Base-by-base conservation (phyloP, 2,113 vertebrate genomes). In the Saguinus midas region DNA sequence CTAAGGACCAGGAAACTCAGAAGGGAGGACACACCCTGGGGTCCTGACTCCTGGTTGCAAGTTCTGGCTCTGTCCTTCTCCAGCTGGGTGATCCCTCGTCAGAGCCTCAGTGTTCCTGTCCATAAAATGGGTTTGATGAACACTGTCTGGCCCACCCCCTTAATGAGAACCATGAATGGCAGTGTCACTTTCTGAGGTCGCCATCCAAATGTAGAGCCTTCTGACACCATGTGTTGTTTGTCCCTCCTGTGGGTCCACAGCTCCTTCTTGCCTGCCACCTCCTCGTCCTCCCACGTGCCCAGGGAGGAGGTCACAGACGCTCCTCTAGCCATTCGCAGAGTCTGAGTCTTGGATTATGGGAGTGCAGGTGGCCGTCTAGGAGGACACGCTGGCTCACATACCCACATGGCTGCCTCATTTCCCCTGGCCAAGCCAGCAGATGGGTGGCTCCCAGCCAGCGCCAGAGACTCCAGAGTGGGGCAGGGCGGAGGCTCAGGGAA, bases 141-240 rank as follows among this genome's bases (percentile, higher is more conserved):
- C 16, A 17, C 48, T 9, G 13, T 50, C 55, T 9, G 1, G 13
- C 20, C 21, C 9, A 1, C 17, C 2, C 1, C 5, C 0, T 5
- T 12, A 10, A 61, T 16, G 75, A 37, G 50, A 25, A 18, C 68
- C n/a, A 1, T 25, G 3, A 64, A 64, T 12, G 57, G 66, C 43
- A 1, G 37, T 4, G 45, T 29, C 25, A 0, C 1, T n/a, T 17
- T n/a, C 55, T 10, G n/a, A 1, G 13, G 25, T 21, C 2, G 3
- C 6, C 11, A 8, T 1, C 0, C 4, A 6, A 8, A 1, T 0
- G 11, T 37, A n/a, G 48, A 27, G 35, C 0, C 1, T 35, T 23
- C 3, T 2, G 6, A 5, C 11, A 4, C 6, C 6, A 2, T 2
- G 43, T 25, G 40, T 37, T 20, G 40, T 13, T 5, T 20, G 8